Base-by-base conservation (phyloP, 92 coral and sea anemone species). In the Nematostella vectensis region DNA sequence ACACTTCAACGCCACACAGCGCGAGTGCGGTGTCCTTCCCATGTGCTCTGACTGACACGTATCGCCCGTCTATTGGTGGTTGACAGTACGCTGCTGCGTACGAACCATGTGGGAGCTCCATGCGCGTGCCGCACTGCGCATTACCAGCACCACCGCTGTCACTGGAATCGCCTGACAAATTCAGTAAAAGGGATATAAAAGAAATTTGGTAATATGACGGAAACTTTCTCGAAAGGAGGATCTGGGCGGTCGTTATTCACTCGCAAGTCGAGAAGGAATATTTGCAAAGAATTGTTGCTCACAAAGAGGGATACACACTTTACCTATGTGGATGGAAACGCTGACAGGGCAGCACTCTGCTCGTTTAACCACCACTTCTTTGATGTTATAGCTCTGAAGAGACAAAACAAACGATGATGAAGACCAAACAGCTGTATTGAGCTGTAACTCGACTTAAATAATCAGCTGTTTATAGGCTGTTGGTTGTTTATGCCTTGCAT, bases 1-100 rank as follows among this genome's bases (percentile, higher is more conserved):
- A 70, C 25, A 70, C 47, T 17, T 61, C 77, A 38, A 70, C 58
- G 24, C 66, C 77, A 42, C 77, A 70, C 13, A 70, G 31, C 2
- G 69, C 13, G 12, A 70, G 50, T n/a, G 58, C 62, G 11, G 33
- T 36, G 16, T 27, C 43, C 19, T 22, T 37, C 2, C 47, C 51
- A 22, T 38, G 27, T 17, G 40, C 36, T 3, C 47, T 17, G 3
- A 70, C 59, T 19, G 30, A 50, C 27, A 70, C 55, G 54, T 47
- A 70, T 27, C 69, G 61, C 0, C 77, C 77, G n/a, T 38, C 8
- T 0, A 62, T 37, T 2, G 54, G 61, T 21, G 76, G 68, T 20
- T 60, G 15, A 33, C 77, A 70, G 31, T 26, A 27, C 29, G 54
- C 20, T 37, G 58, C 19, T 11, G 15, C 37, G 59, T 63, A 60